These are phyloP conservation scores for Drosophila nigricruria DNA, from an alignment of 2,888 invertebrate genomes.

Conservation along the genomic window DNA sequence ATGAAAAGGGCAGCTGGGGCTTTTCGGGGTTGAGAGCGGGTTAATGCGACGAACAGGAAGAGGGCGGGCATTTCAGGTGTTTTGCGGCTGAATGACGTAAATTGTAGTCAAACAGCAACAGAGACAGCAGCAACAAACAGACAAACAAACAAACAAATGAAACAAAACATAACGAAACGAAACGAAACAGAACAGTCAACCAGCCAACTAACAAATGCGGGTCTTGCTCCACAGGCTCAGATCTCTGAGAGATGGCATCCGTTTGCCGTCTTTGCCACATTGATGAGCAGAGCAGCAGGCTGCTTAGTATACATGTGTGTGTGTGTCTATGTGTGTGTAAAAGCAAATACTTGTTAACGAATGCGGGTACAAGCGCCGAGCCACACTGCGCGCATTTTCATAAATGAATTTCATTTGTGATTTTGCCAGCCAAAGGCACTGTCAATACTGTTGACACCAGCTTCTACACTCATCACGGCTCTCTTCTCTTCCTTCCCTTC, in stretches of 20 bases:
- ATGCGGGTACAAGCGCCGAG: slow-evolving; percentile 43
- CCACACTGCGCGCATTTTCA: slow-evolving; percentile 45
- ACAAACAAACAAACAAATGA: slow-evolving; percentile 35
- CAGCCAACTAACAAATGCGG: slow-evolving; percentile 59
- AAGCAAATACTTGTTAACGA: slow-evolving; percentile 64
- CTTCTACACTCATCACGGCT: neutral
- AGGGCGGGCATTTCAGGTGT: slow-evolving; percentile 45
- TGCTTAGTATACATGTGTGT: neutral
- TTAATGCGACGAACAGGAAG: slow-evolving; percentile 17
- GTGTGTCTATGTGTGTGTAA: slow-evolving; percentile 27
- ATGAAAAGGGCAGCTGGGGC: neutral
- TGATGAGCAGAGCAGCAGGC: slow-evolving; percentile 42
- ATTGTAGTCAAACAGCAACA: slow-evolving; percentile 60
- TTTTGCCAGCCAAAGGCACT: slow-evolving; percentile 48
- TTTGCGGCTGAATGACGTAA: slow-evolving; percentile 67
- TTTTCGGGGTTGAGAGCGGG: slow-evolving; percentile 5
- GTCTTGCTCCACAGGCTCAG: slow-evolving; percentile 20
- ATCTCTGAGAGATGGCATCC: slow-evolving; percentile 23
- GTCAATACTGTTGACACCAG: slow-evolving; percentile 38
- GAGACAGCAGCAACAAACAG: slow-evolving; percentile 11
- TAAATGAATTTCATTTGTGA: slow-evolving; percentile 62
- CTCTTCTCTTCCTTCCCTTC: neutral
- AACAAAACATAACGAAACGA: slow-evolving; percentile 39
- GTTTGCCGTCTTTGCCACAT: slow-evolving; percentile 33
- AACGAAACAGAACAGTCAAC: slow-evolving; percentile 47